Conservation (phyloP, 2,888 invertebrate genomes). For the Ornithoptera alexandrae region DNA sequence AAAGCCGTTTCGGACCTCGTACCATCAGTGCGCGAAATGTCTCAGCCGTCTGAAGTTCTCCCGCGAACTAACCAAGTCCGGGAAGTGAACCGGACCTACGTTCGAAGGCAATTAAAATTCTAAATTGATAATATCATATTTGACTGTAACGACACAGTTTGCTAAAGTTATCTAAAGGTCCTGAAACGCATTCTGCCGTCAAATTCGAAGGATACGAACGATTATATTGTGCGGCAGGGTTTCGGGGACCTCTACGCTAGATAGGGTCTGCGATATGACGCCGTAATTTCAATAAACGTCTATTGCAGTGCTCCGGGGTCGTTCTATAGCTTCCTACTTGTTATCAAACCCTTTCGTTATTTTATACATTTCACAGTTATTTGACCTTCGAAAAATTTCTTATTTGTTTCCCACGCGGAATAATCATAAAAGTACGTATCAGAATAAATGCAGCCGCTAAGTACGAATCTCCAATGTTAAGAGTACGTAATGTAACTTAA, state of each 20-base stretch:
- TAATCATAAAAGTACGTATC: not conserved
- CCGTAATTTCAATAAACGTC: slow-evolving; percentile 62
- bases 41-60: too few species aligned
- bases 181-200: slow-evolving; percentile 1
- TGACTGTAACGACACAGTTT: not conserved
- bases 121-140: not conserved
- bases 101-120: too few species aligned
- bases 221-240: slow-evolving; percentile 41
- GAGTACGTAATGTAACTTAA: too few species aligned
- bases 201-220: slow-evolving; percentile 29
- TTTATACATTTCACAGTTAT: not conserved
- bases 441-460: not conserved
- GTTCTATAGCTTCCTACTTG: slow-evolving; percentile 21
- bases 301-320: slow-evolving; percentile 40
- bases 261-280: slow-evolving; percentile 50
- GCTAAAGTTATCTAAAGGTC: not conserved
- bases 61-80: too few species aligned
- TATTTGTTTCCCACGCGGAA: not conserved
- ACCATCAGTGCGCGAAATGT: too few species aligned
- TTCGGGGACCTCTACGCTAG: slow-evolving; percentile 44
- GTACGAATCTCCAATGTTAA: too few species aligned
- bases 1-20: too few species aligned
- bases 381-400: not conserved
- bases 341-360: slow-evolving; percentile 17
- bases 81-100: too few species aligned